Evolutionary conservation across 2,113 vertebrate species (phyloP), one percentile per base, ranked within the genome.

Genomic region (Callocephalon fimbriatum): DNA sequence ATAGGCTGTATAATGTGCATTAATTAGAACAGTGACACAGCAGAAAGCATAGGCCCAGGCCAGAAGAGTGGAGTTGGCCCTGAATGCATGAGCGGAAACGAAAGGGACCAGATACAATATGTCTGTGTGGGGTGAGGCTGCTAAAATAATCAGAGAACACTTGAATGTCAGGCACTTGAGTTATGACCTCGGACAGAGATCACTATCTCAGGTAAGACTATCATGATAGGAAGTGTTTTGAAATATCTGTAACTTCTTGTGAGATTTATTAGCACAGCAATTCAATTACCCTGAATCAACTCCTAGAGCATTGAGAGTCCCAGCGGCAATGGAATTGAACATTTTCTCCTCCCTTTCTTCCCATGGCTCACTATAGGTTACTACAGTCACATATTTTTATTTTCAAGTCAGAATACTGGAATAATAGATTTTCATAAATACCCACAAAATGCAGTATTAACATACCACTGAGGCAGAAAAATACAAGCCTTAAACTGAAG

Each of bases 61-160:
- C 1, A 75, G 73, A 6, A 2, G 27, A 11, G 5, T 1, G 32
- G 27, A 44, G 54, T 2, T 31, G 59, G 29, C 53, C 54, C 44
- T 32, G 22, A 27, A 37, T 3, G 54, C 31, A 13, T 1, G 0
- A 51, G 50, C 0, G 4, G 25, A 72, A 71, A 31, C 0, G 2
- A n/a, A 31, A 53, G 25, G 15, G 7, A 65, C 21, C 31, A 47
- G 27, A 19, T 12, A n/a, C 0, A 0, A 13, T 13, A 5, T 0
- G 1, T 3, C 7, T 21, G 38, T 2, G 15, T 2, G 42, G 15
- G 10, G 4, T 44, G 61, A 78, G 50, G 29, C 31, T 42, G 26
- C 61, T 22, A 26, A 26, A 23, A 19, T 18, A 25, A 25, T 9
- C 42, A 68, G 35, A 20, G 51, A 72, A 15, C 32, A 54, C 5